Evolutionary conservation across 2,888 invertebrate species (phyloP), one percentile per base, ranked within the genome.

Genomic region (Platycheirus rosarum): DNA sequence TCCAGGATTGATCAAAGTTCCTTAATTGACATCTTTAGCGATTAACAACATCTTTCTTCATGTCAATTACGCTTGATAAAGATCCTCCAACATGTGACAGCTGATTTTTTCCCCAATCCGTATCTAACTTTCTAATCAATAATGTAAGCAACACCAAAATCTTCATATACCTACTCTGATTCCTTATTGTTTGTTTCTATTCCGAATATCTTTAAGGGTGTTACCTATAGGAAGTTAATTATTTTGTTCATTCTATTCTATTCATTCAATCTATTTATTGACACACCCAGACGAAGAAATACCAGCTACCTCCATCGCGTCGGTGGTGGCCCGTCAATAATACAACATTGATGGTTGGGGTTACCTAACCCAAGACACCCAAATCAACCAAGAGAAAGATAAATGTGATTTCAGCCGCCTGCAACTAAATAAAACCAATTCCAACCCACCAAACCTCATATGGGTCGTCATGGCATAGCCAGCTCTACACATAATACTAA

Each of bases 241-340:
- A 79, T 85, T 79, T 85, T 65, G 76, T 71, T 63, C 84, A 55
- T 84, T 84, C 75, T n/a, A n/a, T n/a, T n/a, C n/a, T n/a, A n/a
- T n/a, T n/a, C n/a, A n/a, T n/a, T 70, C 79, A 68, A 48, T 60
- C 32, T 40, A 44, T 66, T 71, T 66, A 37, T 70, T 65, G 65
- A 57, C 71, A 44, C 70, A 65, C 53, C 70, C 49, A 70, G 42
- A 40, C 23, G 53, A 46, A 53, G 40, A 14, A 44, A 49, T 42
- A 51, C 23, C 55, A 5, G 13, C 49, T n/a, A 9, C 49, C 13
- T 3, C 37, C 13, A n/a, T n/a, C n/a, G n/a, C n/a, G n/a, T n/a
- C n/a, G n/a, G n/a, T n/a, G n/a, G n/a, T n/a, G 3, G 16, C 2
- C 11, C 29, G 32, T 51, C 16, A 55, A 55, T 1, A 11, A 20